A percentile compares a stretch with the other conserved stretches of the same genome.
phyloP scores from a whole-genome alignment of 1,140 invertebrate genomes.

The Drosophila subobscura region DNA sequence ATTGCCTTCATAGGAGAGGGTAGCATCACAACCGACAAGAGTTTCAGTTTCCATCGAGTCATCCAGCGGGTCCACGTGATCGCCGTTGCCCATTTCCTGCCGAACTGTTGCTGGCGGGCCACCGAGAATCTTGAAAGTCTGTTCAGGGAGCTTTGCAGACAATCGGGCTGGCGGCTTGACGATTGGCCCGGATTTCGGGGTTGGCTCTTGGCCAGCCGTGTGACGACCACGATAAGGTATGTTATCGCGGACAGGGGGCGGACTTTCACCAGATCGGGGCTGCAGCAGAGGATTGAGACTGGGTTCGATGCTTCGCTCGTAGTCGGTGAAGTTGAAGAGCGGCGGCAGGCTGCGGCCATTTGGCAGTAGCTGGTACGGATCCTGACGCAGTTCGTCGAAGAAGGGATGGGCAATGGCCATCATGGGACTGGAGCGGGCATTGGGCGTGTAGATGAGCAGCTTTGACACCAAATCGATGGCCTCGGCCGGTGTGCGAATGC shows the following conservation, averaged over 20 bases:
- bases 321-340: constrained; percentile 60
- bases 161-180: not conserved
- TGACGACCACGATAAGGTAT: constrained; percentile 8
- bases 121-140: not conserved
- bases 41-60: constrained; percentile 20
- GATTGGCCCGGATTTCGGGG: not conserved
- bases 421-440: constrained; percentile 38
- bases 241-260: not conserved
- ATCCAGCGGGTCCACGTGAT: constrained; percentile 38
- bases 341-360: constrained; percentile 52
- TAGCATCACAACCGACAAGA: not conserved
- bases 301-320: constrained; percentile 57
- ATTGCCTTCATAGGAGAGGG: constrained; percentile 14
- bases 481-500: constrained; percentile 60
- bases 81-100: constrained; percentile 58
- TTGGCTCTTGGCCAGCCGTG: constrained; percentile 53
- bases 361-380: constrained; percentile 58
- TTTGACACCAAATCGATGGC: constrained; percentile 72
- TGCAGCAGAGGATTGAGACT: constrained; percentile 30
- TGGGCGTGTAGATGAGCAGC: constrained; percentile 61
- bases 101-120: constrained; percentile 4
- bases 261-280: not conserved
- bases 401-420: constrained; percentile 66
- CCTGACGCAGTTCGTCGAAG: constrained; percentile 65
- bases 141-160: not conserved